Percentiles rank a stretch among this genome's conserved stretches.
Conservation (phyloP, 2,113 vertebrate genomes). For the Rafetus swinhoei region DNA sequence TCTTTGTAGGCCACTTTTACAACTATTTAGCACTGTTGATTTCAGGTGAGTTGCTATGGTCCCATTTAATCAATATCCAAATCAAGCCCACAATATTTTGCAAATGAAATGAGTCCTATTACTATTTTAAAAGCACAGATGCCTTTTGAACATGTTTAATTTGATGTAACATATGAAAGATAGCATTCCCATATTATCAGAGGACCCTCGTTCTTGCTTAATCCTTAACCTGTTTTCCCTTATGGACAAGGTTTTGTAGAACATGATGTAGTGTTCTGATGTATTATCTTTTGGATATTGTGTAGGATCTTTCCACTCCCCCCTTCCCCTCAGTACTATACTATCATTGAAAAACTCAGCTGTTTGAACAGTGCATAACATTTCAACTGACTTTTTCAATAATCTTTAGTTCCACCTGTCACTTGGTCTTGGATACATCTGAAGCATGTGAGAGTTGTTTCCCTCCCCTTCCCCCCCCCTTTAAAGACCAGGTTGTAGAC, state of each 20-base stretch:
- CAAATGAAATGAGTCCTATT: not conserved
- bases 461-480: not conserved
- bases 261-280: not conserved
- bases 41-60: accelerated
- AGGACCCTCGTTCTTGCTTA: not conserved
- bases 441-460: not conserved
- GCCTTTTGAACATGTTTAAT: not conserved
- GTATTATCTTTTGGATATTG: not conserved
- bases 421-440: not conserved
- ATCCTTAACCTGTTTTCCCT: not conserved
- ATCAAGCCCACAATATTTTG: not conserved
- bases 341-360: not conserved
- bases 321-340: not conserved
- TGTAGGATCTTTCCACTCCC: not conserved
- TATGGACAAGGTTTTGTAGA: not conserved
- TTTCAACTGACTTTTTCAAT: not conserved
- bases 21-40: not conserved
- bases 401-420: not conserved
- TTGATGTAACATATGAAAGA: not conserved
- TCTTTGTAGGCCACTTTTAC: not conserved
- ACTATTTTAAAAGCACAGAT: not conserved
- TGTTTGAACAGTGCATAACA: not conserved
- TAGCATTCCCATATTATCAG: not conserved
- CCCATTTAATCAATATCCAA: not conserved
- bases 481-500: not conserved